These are phyloP conservation scores for Drosophila auraria DNA, from an alignment of 1,140 invertebrate species.

Conservation along the genomic window DNA sequence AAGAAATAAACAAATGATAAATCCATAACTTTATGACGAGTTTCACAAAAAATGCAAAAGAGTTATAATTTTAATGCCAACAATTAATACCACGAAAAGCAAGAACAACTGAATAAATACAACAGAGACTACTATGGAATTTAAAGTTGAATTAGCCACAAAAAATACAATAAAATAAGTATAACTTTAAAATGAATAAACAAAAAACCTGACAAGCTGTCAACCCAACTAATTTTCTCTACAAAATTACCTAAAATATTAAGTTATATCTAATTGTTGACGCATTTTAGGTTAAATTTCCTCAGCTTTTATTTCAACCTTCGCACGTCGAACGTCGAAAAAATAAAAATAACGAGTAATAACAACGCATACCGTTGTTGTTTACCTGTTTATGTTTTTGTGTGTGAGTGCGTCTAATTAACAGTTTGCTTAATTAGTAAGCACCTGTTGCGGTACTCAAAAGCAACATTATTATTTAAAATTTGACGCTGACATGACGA, in stretches of 20 bases:
- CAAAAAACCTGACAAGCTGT: neutral
- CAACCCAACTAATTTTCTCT: too few species aligned
- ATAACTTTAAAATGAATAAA: neutral
- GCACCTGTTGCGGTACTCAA: slow-evolving; percentile 59
- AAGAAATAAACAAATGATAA: neutral
- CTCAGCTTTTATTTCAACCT: slow-evolving; percentile 37
- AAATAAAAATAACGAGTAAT: slow-evolving; percentile 14
- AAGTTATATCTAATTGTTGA: too few species aligned
- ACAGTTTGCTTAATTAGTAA: slow-evolving; percentile 64
- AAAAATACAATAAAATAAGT: neutral
- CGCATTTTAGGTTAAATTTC: slow-evolving; percentile 29
- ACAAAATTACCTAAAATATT: too few species aligned
- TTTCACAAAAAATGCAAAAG: neutral
- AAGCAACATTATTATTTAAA: slow-evolving; percentile 24
- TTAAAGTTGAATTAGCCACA: neutral
- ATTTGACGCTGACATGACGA: slow-evolving; percentile 43
- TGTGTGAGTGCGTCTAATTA: slow-evolving; percentile 49
- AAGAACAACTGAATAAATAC: neutral
- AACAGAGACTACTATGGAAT: neutral
- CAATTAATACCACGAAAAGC: neutral
- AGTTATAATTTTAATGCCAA: neutral
- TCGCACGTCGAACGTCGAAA: slow-evolving; percentile 21
- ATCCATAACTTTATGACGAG: neutral
- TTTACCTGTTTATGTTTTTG: slow-evolving; percentile 35
- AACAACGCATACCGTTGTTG: slow-evolving; percentile 43